Percentiles rank a stretch among this genome's conserved stretches.
These are phyloP conservation scores for Platerodrilus igneus DNA, from an alignment of 2,888 invertebrate genomes.

Conservation along the genomic window DNA sequence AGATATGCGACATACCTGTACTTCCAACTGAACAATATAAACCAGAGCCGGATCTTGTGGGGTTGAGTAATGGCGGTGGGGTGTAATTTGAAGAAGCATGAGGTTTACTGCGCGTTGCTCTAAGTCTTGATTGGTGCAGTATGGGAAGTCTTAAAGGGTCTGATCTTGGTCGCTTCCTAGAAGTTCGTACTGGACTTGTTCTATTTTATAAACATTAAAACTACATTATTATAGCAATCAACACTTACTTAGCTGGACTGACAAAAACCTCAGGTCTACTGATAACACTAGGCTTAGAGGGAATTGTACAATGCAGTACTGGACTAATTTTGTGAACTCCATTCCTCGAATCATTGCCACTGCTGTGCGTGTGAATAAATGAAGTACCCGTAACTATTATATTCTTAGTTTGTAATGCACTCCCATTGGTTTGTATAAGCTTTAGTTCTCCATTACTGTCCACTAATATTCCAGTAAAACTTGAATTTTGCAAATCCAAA, in stretches of 20 bases:
- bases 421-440: slow-evolving; percentile 54
- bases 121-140: slow-evolving; percentile 51
- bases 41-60: slow-evolving; percentile 83
- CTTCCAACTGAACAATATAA: too few relatives aligned
- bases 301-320: slow-evolving; percentile 37
- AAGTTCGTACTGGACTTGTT: slow-evolving; percentile 59
- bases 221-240: slow-evolving; percentile 4
- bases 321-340: slow-evolving; percentile 38
- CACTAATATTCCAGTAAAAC: slow-evolving; percentile 56
- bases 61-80: slow-evolving; percentile 91
- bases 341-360: slow-evolving; percentile 31
- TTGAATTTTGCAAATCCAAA: slow-evolving; percentile 53
- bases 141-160: slow-evolving; percentile 54
- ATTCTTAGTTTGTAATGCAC: slow-evolving; percentile 47
- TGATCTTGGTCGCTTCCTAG: slow-evolving; percentile 61
- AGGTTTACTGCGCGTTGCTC: slow-evolving; percentile 49
- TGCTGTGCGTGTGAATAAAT: slow-evolving; percentile 16
- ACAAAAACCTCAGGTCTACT: slow-evolving; percentile 66
- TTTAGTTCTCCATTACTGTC: slow-evolving; percentile 61
- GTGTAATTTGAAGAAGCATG: slow-evolving; percentile 68
- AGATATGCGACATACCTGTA: too few relatives aligned
- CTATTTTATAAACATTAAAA: background rate
- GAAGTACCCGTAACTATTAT: slow-evolving; percentile 38
- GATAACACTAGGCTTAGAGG: slow-evolving; percentile 40
- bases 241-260: slow-evolving; percentile 58